phyloP scores from a whole-genome alignment of 2,113 vertebrate genomes.

The Paedocypris sp. region DNA sequence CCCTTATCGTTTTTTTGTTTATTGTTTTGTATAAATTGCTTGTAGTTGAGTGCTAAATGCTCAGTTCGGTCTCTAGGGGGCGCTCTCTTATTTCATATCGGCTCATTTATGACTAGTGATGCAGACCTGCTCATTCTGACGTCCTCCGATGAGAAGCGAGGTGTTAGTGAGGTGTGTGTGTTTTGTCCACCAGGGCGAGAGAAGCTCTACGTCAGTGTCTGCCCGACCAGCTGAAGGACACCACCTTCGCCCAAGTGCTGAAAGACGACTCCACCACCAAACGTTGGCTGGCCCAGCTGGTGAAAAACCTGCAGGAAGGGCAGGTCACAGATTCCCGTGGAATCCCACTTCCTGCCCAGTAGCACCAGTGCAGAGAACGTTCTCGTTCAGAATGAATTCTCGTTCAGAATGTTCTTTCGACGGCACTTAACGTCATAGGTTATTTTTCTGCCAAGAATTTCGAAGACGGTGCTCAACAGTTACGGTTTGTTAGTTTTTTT shows the following conservation, averaged over 20 bases:
- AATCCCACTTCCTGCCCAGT: slow-evolving; percentile 88
- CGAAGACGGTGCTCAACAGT: slow-evolving; percentile 16
- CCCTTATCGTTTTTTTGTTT: no score
- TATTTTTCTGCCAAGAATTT: slow-evolving; percentile 18
- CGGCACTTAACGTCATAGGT: slow-evolving; percentile 32
- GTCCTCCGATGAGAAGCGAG: no score
- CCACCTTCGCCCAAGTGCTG: slow-evolving; percentile 93
- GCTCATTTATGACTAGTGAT: no score
- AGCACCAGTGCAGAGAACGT: no score
- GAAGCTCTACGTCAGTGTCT: slow-evolving; percentile 97
- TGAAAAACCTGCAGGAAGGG: slow-evolving; percentile 96
- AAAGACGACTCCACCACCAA: slow-evolving; percentile 98
- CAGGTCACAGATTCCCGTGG: slow-evolving; percentile 91
- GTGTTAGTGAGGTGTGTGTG: no score
- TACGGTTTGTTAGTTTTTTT: slow-evolving; percentile 4
- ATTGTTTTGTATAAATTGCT: no score
- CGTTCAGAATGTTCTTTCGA: slow-evolving; percentile 16
- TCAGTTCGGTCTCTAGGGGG: no score
- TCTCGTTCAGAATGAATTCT: no score
- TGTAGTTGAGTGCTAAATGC: no score
- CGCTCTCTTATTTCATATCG: not conserved
- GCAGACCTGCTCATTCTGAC: no score
- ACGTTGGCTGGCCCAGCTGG: slow-evolving; percentile 95
- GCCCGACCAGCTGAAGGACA: slow-evolving; percentile 97
- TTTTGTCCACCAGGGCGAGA: slow-evolving; percentile 71